A percentile compares a stretch with the other conserved stretches of the same genome.
Conservation (phyloP, 1,140 invertebrate genomes). For the Bombus fervidus region DNA sequence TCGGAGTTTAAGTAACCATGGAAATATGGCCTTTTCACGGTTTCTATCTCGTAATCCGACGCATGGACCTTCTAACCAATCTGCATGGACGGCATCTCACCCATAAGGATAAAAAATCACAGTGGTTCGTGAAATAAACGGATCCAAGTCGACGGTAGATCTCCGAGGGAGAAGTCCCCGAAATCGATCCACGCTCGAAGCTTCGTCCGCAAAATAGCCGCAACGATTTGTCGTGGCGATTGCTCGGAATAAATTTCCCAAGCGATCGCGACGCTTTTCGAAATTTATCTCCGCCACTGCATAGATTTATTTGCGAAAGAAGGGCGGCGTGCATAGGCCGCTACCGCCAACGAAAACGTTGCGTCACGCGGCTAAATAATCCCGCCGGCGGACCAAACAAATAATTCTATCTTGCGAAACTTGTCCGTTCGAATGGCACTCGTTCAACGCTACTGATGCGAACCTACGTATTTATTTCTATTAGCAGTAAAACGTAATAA, state of each 20-base stretch:
- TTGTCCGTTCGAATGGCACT: not conserved
- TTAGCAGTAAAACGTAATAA: not conserved
- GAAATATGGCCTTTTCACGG: not conserved
- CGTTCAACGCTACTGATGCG: not conserved
- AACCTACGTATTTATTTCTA: not conserved
- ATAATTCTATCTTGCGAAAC: constrained; percentile 23
- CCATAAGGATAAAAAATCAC: not conserved
- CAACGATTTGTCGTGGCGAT: not conserved
- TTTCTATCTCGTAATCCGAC: not conserved
- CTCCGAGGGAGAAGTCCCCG: not conserved
- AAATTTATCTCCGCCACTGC: constrained; percentile 6
- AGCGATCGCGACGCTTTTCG: not conserved
- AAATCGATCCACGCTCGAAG: not conserved
- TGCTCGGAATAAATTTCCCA: not conserved
- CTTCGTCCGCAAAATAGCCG: not conserved
- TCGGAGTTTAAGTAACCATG: not conserved
- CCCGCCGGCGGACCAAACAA: not conserved
- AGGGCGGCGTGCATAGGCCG: not conserved
- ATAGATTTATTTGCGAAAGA: constrained; percentile 29
- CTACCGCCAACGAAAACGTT: not conserved
- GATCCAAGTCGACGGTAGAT: not conserved
- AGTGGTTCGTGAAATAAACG: not conserved
- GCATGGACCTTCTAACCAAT: not conserved
- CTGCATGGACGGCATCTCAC: not conserved
- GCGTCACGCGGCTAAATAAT: constrained; percentile 11